Percentiles rank a stretch among this genome's conserved stretches.
Conservation (phyloP, 2,888 invertebrate species). For the Nephrotoma flavescens region DNA sequence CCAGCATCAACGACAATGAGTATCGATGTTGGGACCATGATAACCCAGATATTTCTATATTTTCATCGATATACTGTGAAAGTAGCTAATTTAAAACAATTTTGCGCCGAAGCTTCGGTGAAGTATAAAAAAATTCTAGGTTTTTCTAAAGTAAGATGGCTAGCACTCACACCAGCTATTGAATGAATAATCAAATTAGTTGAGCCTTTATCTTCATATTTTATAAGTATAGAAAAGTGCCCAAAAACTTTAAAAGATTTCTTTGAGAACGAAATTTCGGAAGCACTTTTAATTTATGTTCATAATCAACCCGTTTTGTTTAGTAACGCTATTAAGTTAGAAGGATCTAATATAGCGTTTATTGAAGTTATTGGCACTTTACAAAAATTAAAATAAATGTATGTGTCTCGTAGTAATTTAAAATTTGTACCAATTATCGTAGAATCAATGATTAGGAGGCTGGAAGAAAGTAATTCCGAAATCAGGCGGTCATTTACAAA, state of each 20-base stretch:
- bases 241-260: neutral
- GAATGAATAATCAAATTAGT: neutral
- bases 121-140: neutral
- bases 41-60: conserved; percentile 13
- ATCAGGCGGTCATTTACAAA: too few species aligned
- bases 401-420: too few species aligned
- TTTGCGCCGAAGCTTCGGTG: neutral
- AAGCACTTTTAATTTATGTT: neutral
- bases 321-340: neutral
- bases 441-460: too few species aligned
- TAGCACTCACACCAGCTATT: neutral
- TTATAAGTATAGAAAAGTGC: neutral
- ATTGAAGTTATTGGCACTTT: neutral
- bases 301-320: neutral
- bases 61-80: conserved; percentile 16
- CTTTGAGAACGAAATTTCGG: neutral
- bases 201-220: neutral
- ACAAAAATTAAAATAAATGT: neutral
- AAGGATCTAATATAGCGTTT: neutral
- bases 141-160: conserved; percentile 2
- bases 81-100: conserved; percentile 10
- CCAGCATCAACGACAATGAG: conserved; percentile 14
- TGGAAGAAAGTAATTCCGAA: too few species aligned
- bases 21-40: conserved; percentile 10
- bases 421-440: too few species aligned